Evolutionary conservation across 2,797 vertebrate genomes (phyloP), one percentile per base, ranked within the genome.

Genomic region (Chrysocyon brachyurus): DNA sequence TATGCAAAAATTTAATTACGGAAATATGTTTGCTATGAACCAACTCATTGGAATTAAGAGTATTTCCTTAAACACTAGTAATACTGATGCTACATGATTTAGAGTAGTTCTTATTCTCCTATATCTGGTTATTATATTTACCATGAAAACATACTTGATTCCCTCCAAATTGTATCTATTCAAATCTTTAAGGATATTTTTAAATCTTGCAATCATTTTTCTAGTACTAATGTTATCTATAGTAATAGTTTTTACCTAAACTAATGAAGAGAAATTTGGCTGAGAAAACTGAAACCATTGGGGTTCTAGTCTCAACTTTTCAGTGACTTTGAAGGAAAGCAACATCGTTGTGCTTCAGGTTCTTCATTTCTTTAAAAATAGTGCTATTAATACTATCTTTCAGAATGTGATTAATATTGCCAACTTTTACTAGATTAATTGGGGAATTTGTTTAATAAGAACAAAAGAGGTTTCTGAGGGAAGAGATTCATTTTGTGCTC

Each of bases 281-380:
- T 33, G 52, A 82, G 63, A 68, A 87, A 63, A 3, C 19, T 21
- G 24, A 79, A 79, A n/a, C 2, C 8, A 11, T 16, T 46, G 40
- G 36, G 21, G 33, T 81, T 88, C 54, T 63, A 28, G 61, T 90
- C 12, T 21, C 11, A 77, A 21, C 56, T 75, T 64, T 63, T 90
- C 78, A 79, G 46, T 81, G 83, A 57, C 33, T 64, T 86, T 91
- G 93, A 57, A 75, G 33, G 21, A 92, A 87, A 91, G 28, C 26
- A 93, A 17, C 11, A 52, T 9, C 8, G 21, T 1, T 16, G 6
- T 59, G 11, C 16, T 36, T 92, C 49, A 68, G 24, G 54, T 21
- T 87, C 33, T 85, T 75, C 57, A 82, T 83, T 93, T 85, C 15
- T 72, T 86, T 77, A 40, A 52, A 90, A 90, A 59, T 81, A 9